A percentile compares a stretch with the other conserved stretches of the same genome.
Evolutionary conservation across 2,888 invertebrate species (phyloP).

Genomic region (Microchrysa polita): DNA sequence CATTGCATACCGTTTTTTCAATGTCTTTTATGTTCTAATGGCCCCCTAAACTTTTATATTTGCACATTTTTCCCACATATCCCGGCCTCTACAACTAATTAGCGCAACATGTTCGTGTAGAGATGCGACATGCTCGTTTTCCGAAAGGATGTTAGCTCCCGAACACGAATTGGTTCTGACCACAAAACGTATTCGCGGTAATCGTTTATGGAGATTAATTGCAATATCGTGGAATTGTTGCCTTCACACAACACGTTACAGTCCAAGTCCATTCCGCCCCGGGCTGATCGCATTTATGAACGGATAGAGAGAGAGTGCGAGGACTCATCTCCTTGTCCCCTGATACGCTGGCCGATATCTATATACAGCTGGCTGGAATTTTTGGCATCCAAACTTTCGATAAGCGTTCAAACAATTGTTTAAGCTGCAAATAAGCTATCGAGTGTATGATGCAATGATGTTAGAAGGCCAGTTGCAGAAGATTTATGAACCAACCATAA

Average conservation of each 20-base stretch:
- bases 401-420: not conserved
- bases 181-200: constrained; percentile 51
- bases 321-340: no score
- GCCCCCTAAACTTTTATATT: constrained; percentile 21
- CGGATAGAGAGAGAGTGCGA: no score
- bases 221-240: constrained; percentile 43
- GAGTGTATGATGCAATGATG: no score
- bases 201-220: constrained; percentile 52
- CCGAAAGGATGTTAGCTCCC: constrained; percentile 33
- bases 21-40: constrained; percentile 39
- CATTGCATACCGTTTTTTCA: constrained; percentile 1
- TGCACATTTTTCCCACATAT: not conserved
- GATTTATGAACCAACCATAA: not conserved
- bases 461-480: not conserved
- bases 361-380: not conserved
- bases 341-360: no score
- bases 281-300: not conserved
- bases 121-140: constrained; percentile 44
- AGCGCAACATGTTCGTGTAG: constrained; percentile 48
- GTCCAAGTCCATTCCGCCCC: no score
- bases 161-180: constrained; percentile 45
- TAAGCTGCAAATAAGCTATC: not conserved
- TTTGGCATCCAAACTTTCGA: constrained; percentile 13
- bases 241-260: constrained; percentile 43
- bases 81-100: constrained; percentile 41